A percentile compares a stretch with the other conserved stretches of the same genome.
phyloP scores from a whole-genome alignment of 2,888 invertebrate species.

The Sisyra terminalis region DNA sequence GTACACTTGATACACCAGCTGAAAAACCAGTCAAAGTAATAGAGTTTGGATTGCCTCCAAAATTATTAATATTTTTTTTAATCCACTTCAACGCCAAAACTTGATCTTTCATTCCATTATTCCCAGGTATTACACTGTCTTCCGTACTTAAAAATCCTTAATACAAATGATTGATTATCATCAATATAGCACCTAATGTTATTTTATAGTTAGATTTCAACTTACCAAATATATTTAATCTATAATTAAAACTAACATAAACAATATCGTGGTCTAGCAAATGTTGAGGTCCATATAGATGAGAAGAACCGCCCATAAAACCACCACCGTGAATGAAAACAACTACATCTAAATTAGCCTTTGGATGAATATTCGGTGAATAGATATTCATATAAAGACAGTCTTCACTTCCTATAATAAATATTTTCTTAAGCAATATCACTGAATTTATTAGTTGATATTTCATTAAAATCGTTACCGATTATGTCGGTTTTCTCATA shows the following conservation, averaged over 20 bases:
- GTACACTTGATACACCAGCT: constrained; percentile 52
- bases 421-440: too few relatives aligned
- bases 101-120: constrained; percentile 55
- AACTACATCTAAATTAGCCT: constrained; percentile 38
- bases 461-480: not conserved
- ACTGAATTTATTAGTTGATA: too few relatives aligned
- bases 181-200: not conserved
- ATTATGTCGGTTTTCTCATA: too few relatives aligned
- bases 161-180: constrained; percentile 2
- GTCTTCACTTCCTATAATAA: constrained; percentile 41
- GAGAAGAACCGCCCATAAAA: constrained; percentile 46
- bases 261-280: constrained; percentile 48
- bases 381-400: constrained; percentile 48
- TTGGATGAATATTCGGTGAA: constrained; percentile 30
- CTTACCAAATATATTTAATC: constrained; percentile 49
- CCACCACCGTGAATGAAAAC: constrained; percentile 51
- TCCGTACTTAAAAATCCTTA: constrained; percentile 56
- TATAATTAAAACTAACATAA: constrained; percentile 50
- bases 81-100: constrained; percentile 47
- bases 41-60: constrained; percentile 48
- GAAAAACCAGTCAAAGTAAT: constrained; percentile 47
- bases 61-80: constrained; percentile 41
- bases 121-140: constrained; percentile 44
- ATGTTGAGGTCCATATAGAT: constrained; percentile 33
- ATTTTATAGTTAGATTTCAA: not conserved